A percentile compares a stretch with the other conserved stretches of the same genome.
Conservation (phyloP, 2,888 invertebrate species). For the Drosophila trichaetosa region DNA sequence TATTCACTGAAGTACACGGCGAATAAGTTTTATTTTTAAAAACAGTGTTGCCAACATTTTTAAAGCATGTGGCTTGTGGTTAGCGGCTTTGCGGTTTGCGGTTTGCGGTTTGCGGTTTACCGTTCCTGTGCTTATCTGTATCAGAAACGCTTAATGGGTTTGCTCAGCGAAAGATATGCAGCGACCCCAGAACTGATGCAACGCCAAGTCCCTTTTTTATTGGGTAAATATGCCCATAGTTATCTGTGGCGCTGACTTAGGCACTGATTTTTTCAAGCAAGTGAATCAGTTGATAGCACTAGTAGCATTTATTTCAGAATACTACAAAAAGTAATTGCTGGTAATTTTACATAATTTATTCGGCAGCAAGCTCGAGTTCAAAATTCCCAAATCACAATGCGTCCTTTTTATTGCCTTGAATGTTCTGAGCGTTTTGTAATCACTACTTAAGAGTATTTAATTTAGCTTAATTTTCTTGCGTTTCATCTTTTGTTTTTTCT, state of each 20-base stretch:
- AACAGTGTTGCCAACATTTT: constrained; percentile 1
- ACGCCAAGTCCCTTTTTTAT: background rate
- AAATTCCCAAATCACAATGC: background rate
- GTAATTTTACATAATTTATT: background rate
- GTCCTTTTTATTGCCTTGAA: background rate
- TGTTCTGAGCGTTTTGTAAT: background rate
- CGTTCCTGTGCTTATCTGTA: background rate
- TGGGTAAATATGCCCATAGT: background rate
- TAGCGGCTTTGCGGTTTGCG: background rate
- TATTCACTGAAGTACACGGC: constrained; percentile 15
- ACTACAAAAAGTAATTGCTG: background rate
- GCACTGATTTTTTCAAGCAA: background rate
- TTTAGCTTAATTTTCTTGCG: background rate
- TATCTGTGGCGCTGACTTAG: background rate
- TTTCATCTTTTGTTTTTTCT: background rate
- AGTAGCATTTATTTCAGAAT: background rate
- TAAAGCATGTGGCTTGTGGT: constrained; percentile 3
- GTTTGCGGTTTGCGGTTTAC: constrained; percentile 2
- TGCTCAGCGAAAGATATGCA: background rate
- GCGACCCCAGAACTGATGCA: background rate
- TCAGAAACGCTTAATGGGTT: background rate
- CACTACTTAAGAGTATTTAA: background rate
- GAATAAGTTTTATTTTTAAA: constrained; percentile 39
- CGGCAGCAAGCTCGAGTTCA: background rate
- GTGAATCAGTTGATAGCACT: too few relatives aligned